Evolutionary conservation across 2,113 vertebrate genomes (phyloP).

Genomic region (Vicugna pacos): DNA sequence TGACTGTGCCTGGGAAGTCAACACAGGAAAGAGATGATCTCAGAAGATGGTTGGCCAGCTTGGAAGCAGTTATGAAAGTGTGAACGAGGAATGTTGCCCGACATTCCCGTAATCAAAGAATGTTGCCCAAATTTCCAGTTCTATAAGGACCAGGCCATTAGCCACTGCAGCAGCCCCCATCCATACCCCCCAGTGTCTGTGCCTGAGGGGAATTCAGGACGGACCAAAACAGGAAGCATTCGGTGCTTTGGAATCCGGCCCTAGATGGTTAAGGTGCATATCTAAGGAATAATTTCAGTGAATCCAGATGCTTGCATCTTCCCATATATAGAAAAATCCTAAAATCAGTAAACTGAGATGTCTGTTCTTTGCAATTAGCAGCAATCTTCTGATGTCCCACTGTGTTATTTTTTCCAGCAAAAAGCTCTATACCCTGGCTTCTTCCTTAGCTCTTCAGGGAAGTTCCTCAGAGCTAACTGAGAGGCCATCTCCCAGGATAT

Average conservation of each 20-base stretch:
- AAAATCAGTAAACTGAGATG: neutral
- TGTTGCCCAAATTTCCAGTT: neutral
- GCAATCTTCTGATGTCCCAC: neutral
- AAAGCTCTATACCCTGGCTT: neutral
- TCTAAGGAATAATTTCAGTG: neutral
- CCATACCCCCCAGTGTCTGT: neutral
- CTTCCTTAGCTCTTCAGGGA: neutral
- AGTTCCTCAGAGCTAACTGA: too few relatives aligned
- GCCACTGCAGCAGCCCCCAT: neutral
- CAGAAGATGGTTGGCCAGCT: neutral
- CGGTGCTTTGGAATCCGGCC: neutral
- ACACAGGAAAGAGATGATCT: neutral
- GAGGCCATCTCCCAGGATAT: neutral
- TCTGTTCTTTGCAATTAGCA: neutral
- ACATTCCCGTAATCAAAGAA: neutral
- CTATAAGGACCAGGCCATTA: neutral
- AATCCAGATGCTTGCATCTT: neutral
- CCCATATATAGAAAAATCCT: neutral
- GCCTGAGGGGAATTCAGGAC: neutral
- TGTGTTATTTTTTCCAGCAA: neutral
- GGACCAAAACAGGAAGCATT: neutral
- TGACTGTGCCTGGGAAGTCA: neutral
- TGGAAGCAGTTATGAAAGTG: neutral
- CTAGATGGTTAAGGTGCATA: neutral
- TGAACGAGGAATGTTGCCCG: neutral